Percentiles rank a stretch among this genome's conserved stretches.
Evolutionary conservation across 2,797 vertebrate genomes (phyloP).

Genomic region (Loriculus beryllinus): DNA sequence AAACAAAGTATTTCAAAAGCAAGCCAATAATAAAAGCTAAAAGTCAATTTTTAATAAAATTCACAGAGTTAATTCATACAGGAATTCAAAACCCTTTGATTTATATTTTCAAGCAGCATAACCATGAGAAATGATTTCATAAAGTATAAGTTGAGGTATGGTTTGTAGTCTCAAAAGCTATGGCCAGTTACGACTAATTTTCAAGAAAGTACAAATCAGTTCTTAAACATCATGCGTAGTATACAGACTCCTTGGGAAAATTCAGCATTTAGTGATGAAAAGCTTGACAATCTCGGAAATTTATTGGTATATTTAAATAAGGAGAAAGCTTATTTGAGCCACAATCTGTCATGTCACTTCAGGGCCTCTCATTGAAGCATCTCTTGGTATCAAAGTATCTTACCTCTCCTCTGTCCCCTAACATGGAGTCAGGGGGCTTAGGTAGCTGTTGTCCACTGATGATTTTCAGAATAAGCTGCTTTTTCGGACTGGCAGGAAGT

Average conservation of each 20-base stretch:
- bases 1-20: slow-evolving; percentile 24
- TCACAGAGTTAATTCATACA: not conserved
- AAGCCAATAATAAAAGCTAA: not conserved
- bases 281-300: not conserved
- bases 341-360: not conserved
- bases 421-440: slow-evolving; percentile 96
- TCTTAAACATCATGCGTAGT: accelerated
- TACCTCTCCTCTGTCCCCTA: slow-evolving; percentile 97
- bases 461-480: slow-evolving; percentile 94
- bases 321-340: not conserved
- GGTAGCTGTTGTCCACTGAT: slow-evolving; percentile 98
- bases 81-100: not conserved
- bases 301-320: not conserved
- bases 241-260: not conserved
- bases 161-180: not conserved
- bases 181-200: not conserved
- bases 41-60: not conserved
- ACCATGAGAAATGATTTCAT: not conserved
- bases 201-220: not conserved
- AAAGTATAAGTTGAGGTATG: not conserved
- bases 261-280: not conserved
- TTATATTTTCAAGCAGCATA: not conserved
- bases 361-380: not conserved
- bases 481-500: slow-evolving; percentile 94
- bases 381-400: not conserved